These are phyloP conservation scores for Falco punctatus DNA, from an alignment of 2,113 vertebrate genomes.

Conservation along the genomic window DNA sequence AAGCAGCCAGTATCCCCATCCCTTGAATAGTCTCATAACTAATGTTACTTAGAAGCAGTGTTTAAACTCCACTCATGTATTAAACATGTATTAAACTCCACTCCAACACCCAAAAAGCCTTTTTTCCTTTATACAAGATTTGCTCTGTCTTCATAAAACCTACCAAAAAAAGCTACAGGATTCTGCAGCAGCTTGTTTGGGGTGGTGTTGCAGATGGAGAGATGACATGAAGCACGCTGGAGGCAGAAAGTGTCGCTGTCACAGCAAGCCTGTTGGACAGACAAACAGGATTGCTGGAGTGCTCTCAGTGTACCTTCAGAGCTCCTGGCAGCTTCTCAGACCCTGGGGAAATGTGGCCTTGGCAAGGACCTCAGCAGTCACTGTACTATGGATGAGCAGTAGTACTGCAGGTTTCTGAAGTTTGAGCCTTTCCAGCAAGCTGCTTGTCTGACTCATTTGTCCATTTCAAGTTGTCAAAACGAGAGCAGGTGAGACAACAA, in stretches of 20 bases:
- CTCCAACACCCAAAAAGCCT: neutral
- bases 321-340: neutral
- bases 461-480: neutral
- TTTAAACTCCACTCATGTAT: neutral
- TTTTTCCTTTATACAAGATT: neutral
- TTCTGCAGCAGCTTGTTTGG: neutral
- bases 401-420: neutral
- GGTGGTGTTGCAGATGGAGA: neutral
- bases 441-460: neutral
- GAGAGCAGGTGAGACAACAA: constrained; percentile 33
- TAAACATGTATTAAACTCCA: neutral
- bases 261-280: fast-evolving
- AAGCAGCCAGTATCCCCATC: neutral
- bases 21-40: neutral
- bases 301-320: neutral
- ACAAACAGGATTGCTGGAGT: neutral
- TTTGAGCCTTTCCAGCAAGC: neutral
- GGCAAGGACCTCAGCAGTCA: neutral
- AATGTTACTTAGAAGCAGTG: neutral
- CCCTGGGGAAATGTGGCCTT: neutral
- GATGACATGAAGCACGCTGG: neutral
- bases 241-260: neutral
- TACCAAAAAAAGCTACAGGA: neutral
- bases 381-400: neutral
- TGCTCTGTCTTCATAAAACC: neutral